A percentile compares a stretch with the other conserved stretches of the same genome.
Evolutionary conservation across 2,888 invertebrate genomes (phyloP).

Genomic region (Hermodice carunculata): DNA sequence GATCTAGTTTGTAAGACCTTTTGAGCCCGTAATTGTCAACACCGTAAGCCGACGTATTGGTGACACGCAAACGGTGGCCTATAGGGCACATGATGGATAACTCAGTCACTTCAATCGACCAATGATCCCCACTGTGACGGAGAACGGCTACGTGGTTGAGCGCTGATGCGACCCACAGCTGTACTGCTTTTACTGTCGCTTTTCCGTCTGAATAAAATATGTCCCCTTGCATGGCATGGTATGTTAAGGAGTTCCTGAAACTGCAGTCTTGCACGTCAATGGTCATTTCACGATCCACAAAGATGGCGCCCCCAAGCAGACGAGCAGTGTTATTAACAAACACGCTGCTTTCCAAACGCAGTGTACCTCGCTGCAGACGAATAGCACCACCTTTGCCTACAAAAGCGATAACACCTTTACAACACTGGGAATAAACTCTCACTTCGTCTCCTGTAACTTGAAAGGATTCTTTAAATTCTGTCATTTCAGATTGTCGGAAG

Average conservation of each 20-base stretch:
- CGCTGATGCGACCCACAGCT: constrained; percentile 27
- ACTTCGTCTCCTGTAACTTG: constrained; percentile 40
- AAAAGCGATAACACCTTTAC: constrained; percentile 41
- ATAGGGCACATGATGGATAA: constrained; percentile 38
- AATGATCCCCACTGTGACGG: constrained; percentile 42
- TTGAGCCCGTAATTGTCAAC: constrained; percentile 32
- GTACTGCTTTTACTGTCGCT: constrained; percentile 26
- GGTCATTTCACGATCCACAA: constrained; percentile 34
- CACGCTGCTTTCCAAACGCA: constrained; percentile 26
- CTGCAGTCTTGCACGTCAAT: constrained; percentile 20
- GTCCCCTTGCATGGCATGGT: constrained; percentile 33
- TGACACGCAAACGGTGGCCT: constrained; percentile 40
- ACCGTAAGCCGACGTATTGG: constrained; percentile 42
- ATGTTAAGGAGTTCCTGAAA: no score
- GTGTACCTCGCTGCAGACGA: constrained; percentile 36
- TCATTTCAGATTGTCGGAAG: constrained; percentile 23
- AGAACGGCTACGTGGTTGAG: constrained; percentile 37
- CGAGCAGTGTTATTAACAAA: constrained; percentile 44
- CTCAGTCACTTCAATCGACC: constrained; percentile 42
- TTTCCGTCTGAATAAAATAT: constrained; percentile 36
- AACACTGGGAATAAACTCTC: constrained; percentile 37
- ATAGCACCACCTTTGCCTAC: constrained; percentile 46
- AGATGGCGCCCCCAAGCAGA: constrained; percentile 35
- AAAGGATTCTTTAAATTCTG: constrained; percentile 18
- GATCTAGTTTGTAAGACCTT: constrained; percentile 39